phyloP scores from a whole-genome alignment of 2,797 vertebrate genomes.

The Enteromius argenteus region DNA sequence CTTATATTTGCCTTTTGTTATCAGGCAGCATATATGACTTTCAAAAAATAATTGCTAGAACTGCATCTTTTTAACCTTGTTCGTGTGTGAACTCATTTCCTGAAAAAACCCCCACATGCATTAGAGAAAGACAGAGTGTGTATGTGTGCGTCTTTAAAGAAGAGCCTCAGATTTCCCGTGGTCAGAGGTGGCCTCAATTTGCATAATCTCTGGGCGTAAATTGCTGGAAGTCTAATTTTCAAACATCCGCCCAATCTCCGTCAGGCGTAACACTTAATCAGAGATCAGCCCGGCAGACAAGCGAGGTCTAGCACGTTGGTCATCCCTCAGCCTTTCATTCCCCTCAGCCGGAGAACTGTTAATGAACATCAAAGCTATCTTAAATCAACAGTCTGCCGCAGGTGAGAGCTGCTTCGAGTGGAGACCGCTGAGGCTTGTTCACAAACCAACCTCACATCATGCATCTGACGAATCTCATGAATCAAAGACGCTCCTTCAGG shows the following conservation, averaged over 20 bases:
- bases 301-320: conserved; percentile 36
- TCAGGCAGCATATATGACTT: neutral
- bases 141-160: conserved; percentile 65
- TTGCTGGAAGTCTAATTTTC: conserved; percentile 84
- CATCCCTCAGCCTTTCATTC: conserved; percentile 74
- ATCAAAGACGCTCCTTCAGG: conserved; percentile 36
- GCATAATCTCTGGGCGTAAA: conserved; percentile 75
- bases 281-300: conserved; percentile 73
- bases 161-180: conserved; percentile 68
- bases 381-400: conserved; percentile 78
- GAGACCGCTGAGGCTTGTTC: conserved; percentile 24
- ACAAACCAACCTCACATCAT: neutral
- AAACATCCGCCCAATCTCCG: conserved; percentile 67
- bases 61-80: conserved; percentile 21
- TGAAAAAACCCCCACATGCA: neutral
- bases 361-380: conserved; percentile 83
- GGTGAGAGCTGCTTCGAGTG: conserved; percentile 57
- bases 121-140: conserved; percentile 24
- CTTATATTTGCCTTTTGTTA: conserved; percentile 10
- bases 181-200: conserved; percentile 41
- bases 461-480: conserved; percentile 27
- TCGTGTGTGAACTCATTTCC: neutral
- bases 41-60: conserved; percentile 21
- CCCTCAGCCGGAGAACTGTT: conserved; percentile 78
- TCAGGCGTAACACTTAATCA: conserved; percentile 88